Evolutionary conservation across 2,797 vertebrate genomes (phyloP).

Genomic region (Schizopygopsis malacanthus): DNA sequence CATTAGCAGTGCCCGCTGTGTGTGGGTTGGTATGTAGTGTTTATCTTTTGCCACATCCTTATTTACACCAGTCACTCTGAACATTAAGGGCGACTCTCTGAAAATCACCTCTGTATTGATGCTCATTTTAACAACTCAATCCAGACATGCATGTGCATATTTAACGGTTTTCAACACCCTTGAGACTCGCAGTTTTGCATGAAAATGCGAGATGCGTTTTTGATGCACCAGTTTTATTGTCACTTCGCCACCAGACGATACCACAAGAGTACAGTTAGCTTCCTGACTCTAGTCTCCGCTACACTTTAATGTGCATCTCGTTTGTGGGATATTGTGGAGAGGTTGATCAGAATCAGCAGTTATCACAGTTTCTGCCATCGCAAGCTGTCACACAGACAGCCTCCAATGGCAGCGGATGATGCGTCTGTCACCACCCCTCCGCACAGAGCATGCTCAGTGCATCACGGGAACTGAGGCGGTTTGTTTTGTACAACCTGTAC

Average conservation of each 20-base stretch:
- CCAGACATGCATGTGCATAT: constrained; percentile 40
- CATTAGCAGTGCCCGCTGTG: constrained; percentile 59
- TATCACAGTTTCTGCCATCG: constrained; percentile 6
- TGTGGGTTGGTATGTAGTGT: constrained; percentile 53
- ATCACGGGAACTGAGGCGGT: constrained; percentile 74
- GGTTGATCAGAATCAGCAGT: constrained; percentile 63
- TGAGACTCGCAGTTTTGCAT: constrained; percentile 24
- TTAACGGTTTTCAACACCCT: constrained; percentile 42
- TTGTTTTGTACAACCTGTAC: constrained; percentile 81
- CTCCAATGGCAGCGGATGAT: constrained; percentile 62
- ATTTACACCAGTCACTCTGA: constrained; percentile 58
- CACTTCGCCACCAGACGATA: constrained; percentile 40
- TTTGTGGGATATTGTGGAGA: constrained; percentile 50
- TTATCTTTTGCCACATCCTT: constrained; percentile 58
- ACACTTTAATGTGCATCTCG: constrained; percentile 58
- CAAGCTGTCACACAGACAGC: constrained; percentile 66
- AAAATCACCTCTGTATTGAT: constrained; percentile 45
- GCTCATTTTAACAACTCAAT: constrained; percentile 52
- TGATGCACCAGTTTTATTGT: constrained; percentile 48
- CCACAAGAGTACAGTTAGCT: constrained; percentile 42
- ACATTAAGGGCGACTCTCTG: constrained; percentile 59
- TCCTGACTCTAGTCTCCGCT: constrained; percentile 44
- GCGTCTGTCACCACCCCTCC: constrained; percentile 70
- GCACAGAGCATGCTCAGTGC: constrained; percentile 74
- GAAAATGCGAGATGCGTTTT: constrained; percentile 3